phyloP scores from a whole-genome alignment of 2,888 invertebrate genomes.

The Eledone cirrhosa region DNA sequence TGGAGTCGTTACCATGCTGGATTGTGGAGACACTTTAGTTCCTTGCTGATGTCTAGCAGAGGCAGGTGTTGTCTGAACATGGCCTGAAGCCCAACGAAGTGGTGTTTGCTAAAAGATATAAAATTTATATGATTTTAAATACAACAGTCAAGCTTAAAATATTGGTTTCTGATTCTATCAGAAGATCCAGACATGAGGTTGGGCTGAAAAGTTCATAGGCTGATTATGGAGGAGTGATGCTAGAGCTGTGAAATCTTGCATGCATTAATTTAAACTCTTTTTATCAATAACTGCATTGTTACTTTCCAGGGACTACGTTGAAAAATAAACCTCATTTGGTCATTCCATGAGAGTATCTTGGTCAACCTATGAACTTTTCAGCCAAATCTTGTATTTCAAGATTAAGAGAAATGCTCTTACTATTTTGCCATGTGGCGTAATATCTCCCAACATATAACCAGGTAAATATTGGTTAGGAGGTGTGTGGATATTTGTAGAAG shows the following conservation, averaged over 20 bases:
- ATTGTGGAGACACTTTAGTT: neutral
- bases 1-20: conserved; percentile 12
- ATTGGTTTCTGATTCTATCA: neutral
- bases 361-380: no score
- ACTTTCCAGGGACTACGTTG: no score
- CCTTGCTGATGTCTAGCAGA: conserved; percentile 4
- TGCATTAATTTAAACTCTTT: no score
- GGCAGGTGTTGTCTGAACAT: neutral
- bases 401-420: conserved; percentile 35
- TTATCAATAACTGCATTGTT: no score
- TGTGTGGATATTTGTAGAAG: conserved; percentile 15
- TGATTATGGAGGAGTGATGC: no score
- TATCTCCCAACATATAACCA: conserved; percentile 53
- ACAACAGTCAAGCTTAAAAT: no score
- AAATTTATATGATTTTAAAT: neutral
- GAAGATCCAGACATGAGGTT: neutral
- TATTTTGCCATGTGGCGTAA: conserved; percentile 43
- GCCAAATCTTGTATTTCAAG: no score
- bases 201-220: no score
- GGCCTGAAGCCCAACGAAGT: conserved; percentile 16
- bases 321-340: no score
- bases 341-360: no score
- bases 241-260: no score
- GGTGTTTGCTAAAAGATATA: neutral
- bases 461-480: conserved; percentile 51